Percentiles rank a stretch among this genome's conserved stretches.
These are phyloP conservation scores for Agonopterix subpropinquella DNA, from an alignment of 2,888 invertebrate genomes.

Conservation along the genomic window DNA sequence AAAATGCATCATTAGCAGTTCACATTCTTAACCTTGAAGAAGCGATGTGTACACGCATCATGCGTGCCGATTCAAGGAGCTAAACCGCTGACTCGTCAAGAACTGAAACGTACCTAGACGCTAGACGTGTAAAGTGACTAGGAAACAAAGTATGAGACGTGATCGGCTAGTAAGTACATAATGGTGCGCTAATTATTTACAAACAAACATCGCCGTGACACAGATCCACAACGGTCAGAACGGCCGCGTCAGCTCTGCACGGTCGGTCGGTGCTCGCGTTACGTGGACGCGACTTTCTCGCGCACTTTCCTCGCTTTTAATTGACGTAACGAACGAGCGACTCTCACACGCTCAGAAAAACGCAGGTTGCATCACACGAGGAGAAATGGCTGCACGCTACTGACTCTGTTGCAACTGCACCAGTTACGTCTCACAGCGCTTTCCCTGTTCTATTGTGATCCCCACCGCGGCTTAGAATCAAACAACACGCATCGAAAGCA, in stretches of 20 bases:
- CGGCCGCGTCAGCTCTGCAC: slow-evolving; percentile 31
- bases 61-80: background rate
- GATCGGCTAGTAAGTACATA: slow-evolving; percentile 21
- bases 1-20: no score
- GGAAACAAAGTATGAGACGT: slow-evolving; percentile 23
- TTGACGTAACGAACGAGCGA: slow-evolving; percentile 70
- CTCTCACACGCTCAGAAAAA: slow-evolving; percentile 68
- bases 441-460: slow-evolving; percentile 60
- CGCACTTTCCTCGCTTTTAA: slow-evolving; percentile 69
- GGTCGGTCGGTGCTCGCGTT: slow-evolving; percentile 41
- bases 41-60: background rate
- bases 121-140: slow-evolving; percentile 3
- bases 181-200: slow-evolving; percentile 48
- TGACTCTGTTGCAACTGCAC: slow-evolving; percentile 61
- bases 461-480: slow-evolving; percentile 20
- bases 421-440: slow-evolving; percentile 52
- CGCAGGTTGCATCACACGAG: slow-evolving; percentile 65
- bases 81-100: background rate
- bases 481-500: slow-evolving; percentile 22
- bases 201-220: slow-evolving; percentile 66
- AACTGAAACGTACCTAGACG: background rate
- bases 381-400: slow-evolving; percentile 71
- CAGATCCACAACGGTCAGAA: slow-evolving; percentile 35
- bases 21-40: background rate
- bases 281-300: slow-evolving; percentile 62